Conservation (phyloP, 2,113 vertebrate species). For the Quiscalus mexicanus region DNA sequence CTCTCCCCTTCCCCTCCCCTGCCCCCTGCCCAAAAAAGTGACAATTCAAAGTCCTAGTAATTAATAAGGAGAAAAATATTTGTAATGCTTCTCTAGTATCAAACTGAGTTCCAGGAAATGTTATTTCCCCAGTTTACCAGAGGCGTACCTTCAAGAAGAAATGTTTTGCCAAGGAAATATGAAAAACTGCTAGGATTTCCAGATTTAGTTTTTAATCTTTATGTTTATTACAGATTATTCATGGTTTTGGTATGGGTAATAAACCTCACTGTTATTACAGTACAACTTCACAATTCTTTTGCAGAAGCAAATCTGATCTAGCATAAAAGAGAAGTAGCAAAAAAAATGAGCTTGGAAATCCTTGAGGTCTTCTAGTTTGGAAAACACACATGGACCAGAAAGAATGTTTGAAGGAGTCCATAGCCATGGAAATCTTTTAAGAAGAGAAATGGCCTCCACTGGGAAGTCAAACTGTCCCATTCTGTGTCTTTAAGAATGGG, state of each 20-base stretch:
- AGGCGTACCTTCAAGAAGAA: background rate
- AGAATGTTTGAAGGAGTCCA: background rate
- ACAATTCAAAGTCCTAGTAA: background rate
- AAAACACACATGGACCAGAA: background rate
- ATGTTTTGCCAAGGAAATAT: background rate
- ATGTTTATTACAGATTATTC: background rate
- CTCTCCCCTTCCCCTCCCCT: accelerated
- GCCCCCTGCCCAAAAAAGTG: accelerated
- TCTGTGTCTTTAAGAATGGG: background rate
- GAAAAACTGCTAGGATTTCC: background rate
- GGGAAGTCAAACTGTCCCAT: background rate
- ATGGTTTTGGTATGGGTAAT: background rate
- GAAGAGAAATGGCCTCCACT: background rate
- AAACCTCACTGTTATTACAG: background rate
- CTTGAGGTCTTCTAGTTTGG: background rate
- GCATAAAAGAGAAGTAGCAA: background rate
- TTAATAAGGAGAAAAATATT: background rate
- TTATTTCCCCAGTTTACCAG: background rate
- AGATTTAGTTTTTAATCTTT: background rate
- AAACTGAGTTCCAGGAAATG: background rate
- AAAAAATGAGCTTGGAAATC: background rate
- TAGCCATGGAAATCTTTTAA: background rate
- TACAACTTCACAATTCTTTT: background rate
- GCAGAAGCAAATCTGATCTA: background rate
- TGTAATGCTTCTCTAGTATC: background rate